Evolutionary conservation across 2,797 vertebrate species (phyloP), one percentile per base, ranked within the genome.

Genomic region (Poeciliopsis gracilis): DNA sequence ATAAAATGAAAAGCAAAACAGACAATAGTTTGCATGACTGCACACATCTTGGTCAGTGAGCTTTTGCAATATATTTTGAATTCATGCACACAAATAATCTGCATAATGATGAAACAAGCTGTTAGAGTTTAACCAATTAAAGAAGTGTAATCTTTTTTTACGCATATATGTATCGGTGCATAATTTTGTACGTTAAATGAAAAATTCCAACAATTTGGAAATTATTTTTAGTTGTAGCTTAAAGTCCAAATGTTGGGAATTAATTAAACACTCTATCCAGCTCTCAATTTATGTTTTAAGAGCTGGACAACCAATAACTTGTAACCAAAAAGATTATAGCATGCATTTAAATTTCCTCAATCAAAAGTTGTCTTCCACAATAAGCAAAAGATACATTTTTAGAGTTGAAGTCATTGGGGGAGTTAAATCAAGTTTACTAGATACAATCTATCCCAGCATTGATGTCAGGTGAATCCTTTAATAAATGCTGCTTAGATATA

Each of bases 401-500:
- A 36, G 28, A 66, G 61, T 20, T 23, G 61, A 38, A 20, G 61
- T 66, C 16, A 66, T 38, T 11, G 33, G 53, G 28, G 30, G 16
- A 36, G 30, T 63, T 10, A 20, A 36, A 36, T 36, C 16, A 33
- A 18, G 8, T 63, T 63, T 36, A 63, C 9, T 36, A 8, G 30
- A 36, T 20, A 18, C 30, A 30, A 15, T 18, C 59, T 36, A 20
- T 10, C 5, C 28, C 28, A 18, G 15, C 28, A 30, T 16, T 30
- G 9, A 33, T 25, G 12, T 3, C 57, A 13, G 57, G 49, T 23
- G 49, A 23, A 51, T 51, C 47, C 72, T 78, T 53, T 79, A 70
- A 81, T 45, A 75, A 36, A 25, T 74, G 72, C 75, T 67, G 45
- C 61, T 66, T 72, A 0, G 6, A 25, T 33, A 23, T 53, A 72